Conservation (phyloP, 2,113 vertebrate genomes). For the Cryptoleucopteryx plumbea region DNA sequence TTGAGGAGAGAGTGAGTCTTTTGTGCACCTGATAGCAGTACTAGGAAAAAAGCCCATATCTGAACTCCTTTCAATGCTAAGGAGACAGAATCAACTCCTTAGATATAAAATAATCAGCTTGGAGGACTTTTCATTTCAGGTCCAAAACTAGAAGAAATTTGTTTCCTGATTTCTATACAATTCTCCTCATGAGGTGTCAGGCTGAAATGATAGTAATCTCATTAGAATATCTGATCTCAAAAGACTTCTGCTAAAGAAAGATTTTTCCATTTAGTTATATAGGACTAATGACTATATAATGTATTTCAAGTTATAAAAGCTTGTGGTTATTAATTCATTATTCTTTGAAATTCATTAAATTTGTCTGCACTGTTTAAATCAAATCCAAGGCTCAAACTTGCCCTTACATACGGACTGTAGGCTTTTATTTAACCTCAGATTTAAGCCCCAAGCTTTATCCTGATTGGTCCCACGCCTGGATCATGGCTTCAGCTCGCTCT, state of each 20-base stretch:
- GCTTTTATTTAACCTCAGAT: background rate
- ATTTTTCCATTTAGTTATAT: slow-evolving; percentile 49
- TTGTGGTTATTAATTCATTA: slow-evolving; percentile 56
- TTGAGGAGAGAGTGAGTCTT: background rate
- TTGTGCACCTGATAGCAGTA: background rate
- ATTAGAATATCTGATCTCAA: slow-evolving; percentile 51
- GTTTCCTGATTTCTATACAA: slow-evolving; percentile 33
- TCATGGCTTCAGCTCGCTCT: background rate
- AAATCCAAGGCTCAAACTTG: background rate
- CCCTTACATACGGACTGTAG: background rate
- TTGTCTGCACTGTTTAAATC: slow-evolving; percentile 13
- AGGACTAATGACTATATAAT: slow-evolving; percentile 59
- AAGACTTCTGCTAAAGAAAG: slow-evolving; percentile 49
- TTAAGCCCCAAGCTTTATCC: background rate
- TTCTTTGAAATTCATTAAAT: slow-evolving; percentile 54
- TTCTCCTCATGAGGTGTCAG: slow-evolving; percentile 12
- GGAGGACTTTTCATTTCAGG: slow-evolving; percentile 17
- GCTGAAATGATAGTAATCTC: slow-evolving; percentile 49
- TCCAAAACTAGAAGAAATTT: background rate
- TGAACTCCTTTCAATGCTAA: background rate
- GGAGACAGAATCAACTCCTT: background rate
- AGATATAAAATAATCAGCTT: background rate
- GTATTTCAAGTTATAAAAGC: slow-evolving; percentile 33
- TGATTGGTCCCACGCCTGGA: background rate
- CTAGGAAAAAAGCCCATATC: background rate